Base-by-base conservation (phyloP, 92 coral and sea anemone species). In the Montipora capitata region DNA sequence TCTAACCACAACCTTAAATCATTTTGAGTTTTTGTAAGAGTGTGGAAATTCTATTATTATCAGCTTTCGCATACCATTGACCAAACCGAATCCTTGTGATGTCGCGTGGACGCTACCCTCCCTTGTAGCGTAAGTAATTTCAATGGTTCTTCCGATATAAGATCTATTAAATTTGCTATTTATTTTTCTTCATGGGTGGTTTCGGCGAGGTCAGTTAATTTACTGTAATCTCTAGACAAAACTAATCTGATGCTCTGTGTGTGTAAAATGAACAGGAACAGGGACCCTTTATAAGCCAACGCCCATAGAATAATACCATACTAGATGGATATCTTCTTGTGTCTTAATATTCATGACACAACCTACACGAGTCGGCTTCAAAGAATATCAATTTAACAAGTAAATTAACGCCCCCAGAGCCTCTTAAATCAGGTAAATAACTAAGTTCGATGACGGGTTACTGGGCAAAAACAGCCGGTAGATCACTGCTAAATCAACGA, bases 401-500 rank as follows among this genome's bases (percentile, higher is more conserved):
- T 10, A 59, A 56, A 72, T 58, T 16, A 43, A 83, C 72, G 63
- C 72, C 87, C 69, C 71, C 79, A 5, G 72, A 83, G 72, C 65
- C 70, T 62, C 58, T 71, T 57, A 38, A 58, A 17, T 44, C 72
- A 40, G 68, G 42, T 58, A 68, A 68, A 69, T 68, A 83, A 73
- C 43, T 58, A 59, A 71, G 79, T 35, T 3, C 61, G 38, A 15
- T 83, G 16, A 49, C 70, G 63, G 73, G 91, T 87, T 87, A 78
- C 91, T 70, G 78, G 91, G 91, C 91, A 72, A 81, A 87, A 80
- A 71, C 91, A 87, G 91, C 91, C 91, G 91, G 79, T 51, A 64
- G 13, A 48, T 0, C 20, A 1, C 39, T 4, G 40, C 57, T 11
- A 27, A 75, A 82, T 72, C 59, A 61, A 76, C 72, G 74, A 59